Conservation (phyloP, 2,113 vertebrate species). For the Sialia sialis region DNA sequence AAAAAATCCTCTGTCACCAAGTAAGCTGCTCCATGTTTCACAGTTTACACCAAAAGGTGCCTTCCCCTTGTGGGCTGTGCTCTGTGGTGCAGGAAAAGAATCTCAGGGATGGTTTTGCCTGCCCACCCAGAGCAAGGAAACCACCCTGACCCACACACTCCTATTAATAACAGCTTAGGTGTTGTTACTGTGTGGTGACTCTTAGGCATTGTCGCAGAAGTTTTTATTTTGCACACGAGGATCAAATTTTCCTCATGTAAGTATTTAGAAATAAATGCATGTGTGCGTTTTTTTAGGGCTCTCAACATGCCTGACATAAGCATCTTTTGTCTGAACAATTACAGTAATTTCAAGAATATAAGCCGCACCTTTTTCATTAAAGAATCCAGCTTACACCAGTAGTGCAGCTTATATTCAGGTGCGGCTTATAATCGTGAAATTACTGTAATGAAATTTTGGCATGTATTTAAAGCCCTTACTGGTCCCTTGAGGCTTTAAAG, state of each 20-base stretch:
- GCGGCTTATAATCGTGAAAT: no score
- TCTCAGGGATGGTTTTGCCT: neutral
- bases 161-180: neutral
- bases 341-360: no score
- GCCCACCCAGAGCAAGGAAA: neutral
- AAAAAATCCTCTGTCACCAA: neutral
- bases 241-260: neutral
- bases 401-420: no score
- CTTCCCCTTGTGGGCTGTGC: neutral
- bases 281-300: neutral
- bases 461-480: neutral
- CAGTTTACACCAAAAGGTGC: neutral
- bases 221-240: accelerated
- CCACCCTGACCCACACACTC: neutral
- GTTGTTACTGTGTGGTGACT: neutral
- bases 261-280: neutral
- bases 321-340: neutral
- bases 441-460: neutral
- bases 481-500: neutral
- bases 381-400: no score
- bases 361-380: no score
- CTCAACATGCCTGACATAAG: neutral
- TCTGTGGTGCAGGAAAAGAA: neutral
- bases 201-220: neutral
- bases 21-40: neutral